Evolutionary conservation across 2,113 vertebrate species (phyloP), one percentile per base, ranked within the genome.

Genomic region (Smithornis capensis): DNA sequence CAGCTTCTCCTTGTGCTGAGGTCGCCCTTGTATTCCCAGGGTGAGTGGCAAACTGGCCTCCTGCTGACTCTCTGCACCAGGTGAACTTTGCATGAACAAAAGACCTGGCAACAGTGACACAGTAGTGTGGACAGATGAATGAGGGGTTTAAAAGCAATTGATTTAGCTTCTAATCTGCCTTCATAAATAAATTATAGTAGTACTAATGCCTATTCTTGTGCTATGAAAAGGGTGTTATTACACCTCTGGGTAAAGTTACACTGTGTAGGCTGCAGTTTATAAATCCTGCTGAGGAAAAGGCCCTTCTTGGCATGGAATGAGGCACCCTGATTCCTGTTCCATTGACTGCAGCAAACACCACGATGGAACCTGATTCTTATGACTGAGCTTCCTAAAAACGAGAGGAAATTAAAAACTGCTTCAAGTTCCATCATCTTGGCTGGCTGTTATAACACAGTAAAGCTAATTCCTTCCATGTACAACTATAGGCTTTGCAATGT

Each of bases 111-210:
- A 10, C 60, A 70, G 6, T 28, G 63, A 69, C 35, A 75, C 27
- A 21, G 28, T 40, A 0, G 0, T 52, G 31, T 57, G 77, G 76
- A 55, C 60, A 29, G 87, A 8, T 71, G 55, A 40, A 21, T 29
- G 64, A 69, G 35, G 42, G 33, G 44, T 81, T 83, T 90, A 31
- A 56, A 76, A 84, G 85, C 69, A 35, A 64, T 57, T 59, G 53
- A 31, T 13, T 87, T 95, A 40, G 59, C 65, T 92, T 69, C 85
- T 92, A 75, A 69, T 84, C n/a, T 89, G 62, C 75, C 80, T 95
- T 82, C 91, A 89, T 97, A 96, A 97, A 97, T 97, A 97, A 96
- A 83, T 97, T 59, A 96, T 31, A 35, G 52, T 25, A 82, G 80
- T 88, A 69, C 87, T 90, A 92, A 86, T 87, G 44, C 57, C 67